Conservation (phyloP, 2,888 invertebrate species). For the Acanthosepion pharaonis region DNA sequence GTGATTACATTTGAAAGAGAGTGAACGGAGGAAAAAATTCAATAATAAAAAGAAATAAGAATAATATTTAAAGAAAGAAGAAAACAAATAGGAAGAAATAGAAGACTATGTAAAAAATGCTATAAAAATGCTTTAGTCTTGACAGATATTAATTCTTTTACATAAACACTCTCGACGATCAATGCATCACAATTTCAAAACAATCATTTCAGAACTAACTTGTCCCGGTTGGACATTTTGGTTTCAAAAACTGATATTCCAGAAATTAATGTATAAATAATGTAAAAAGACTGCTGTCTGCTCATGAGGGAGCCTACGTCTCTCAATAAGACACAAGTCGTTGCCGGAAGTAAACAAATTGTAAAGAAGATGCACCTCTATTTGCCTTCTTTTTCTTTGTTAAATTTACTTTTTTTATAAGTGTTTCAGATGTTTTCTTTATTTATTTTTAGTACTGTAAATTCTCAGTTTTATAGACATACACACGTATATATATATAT, state of each 20-base stretch:
- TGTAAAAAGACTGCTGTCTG: neutral
- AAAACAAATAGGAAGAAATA: neutral
- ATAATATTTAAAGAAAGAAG: too few species aligned
- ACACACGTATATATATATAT: neutral
- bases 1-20: too few species aligned
- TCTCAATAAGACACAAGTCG: neutral
- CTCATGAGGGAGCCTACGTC: neutral
- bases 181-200: neutral
- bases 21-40: too few species aligned
- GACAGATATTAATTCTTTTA: neutral
- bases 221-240: constrained; percentile 7
- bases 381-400: neutral
- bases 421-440: neutral
- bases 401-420: neutral
- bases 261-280: constrained; percentile 9
- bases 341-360: constrained; percentile 2
- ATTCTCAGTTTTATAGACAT: neutral
- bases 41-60: too few species aligned
- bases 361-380: neutral
- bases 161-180: neutral
- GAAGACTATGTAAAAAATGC: neutral
- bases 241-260: neutral
- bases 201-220: constrained; percentile 14
- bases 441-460: neutral
- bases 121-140: neutral